phyloP scores from a whole-genome alignment of 2,797 vertebrate species.

The Chaunax sp. region DNA sequence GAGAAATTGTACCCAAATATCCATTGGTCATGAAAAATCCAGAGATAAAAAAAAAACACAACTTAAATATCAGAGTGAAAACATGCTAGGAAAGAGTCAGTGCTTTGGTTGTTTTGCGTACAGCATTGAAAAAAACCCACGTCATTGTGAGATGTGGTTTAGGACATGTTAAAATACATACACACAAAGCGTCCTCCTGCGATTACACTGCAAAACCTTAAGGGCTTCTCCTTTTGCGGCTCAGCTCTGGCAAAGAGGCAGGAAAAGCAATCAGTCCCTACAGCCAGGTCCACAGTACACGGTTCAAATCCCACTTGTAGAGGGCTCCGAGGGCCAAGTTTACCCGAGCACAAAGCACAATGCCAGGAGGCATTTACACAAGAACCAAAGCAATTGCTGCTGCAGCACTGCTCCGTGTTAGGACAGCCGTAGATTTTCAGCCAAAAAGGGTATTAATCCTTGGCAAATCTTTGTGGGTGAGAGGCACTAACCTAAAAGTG shows the following conservation, averaged over 20 bases:
- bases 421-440: slow-evolving; percentile 14
- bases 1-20: slow-evolving; percentile 16
- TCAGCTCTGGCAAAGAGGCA: slow-evolving; percentile 61
- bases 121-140: slow-evolving; percentile 1
- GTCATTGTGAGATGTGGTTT: slow-evolving; percentile 33
- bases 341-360: slow-evolving; percentile 41
- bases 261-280: slow-evolving; percentile 64
- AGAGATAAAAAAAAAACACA: not conserved
- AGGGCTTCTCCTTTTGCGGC: slow-evolving; percentile 53
- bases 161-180: slow-evolving; percentile 37
- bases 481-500: slow-evolving; percentile 28
- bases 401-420: slow-evolving; percentile 31
- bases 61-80: slow-evolving; percentile 17
- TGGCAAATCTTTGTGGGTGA: slow-evolving; percentile 32
- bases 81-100: not conserved
- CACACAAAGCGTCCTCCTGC: slow-evolving; percentile 41
- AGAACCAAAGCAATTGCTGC: slow-evolving; percentile 20
- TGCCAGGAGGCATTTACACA: slow-evolving; percentile 48
- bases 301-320: slow-evolving; percentile 76
- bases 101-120: not conserved
- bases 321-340: slow-evolving; percentile 52
- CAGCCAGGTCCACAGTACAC: slow-evolving; percentile 58
- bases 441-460: slow-evolving; percentile 20
- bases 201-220: slow-evolving; percentile 50
- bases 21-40: slow-evolving; percentile 10